Conservation (phyloP, 2,888 invertebrate genomes). For the Mesopsocus fuscifrons region DNA sequence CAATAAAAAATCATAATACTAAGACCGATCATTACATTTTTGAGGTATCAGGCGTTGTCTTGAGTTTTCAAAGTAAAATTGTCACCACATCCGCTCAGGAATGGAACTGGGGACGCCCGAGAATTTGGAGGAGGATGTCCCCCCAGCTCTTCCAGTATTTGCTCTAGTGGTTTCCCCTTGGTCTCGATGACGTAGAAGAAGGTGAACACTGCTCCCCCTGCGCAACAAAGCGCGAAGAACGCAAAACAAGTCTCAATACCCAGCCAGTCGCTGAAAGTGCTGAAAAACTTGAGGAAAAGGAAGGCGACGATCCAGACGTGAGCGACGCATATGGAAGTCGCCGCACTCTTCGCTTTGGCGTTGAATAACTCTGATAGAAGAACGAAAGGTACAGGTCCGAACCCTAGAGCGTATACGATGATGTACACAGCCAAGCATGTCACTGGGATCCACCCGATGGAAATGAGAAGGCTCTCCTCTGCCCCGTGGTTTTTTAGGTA, state of each 20-base stretch:
- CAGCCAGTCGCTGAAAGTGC: constrained; percentile 22
- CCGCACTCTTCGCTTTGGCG: constrained; percentile 26
- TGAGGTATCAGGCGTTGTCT: no score
- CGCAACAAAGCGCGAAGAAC: constrained; percentile 24
- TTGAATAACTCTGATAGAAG: constrained; percentile 27
- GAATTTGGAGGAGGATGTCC: no score
- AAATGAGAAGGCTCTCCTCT: neutral
- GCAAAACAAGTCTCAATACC: constrained; percentile 26
- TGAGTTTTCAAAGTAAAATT: no score
- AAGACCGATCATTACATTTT: no score
- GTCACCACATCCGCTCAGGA: no score
- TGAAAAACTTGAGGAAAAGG: constrained; percentile 26
- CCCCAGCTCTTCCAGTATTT: constrained; percentile 23
- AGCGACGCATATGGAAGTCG: constrained; percentile 21
- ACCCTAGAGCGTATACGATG: constrained; percentile 27
- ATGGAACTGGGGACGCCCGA: no score
- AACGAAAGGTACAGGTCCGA: constrained; percentile 27
- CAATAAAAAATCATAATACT: no score
- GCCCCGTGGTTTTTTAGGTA: constrained; percentile 10
- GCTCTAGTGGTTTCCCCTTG: constrained; percentile 24
- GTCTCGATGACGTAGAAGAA: constrained; percentile 27
- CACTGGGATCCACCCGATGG: constrained; percentile 25
- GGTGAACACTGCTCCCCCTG: constrained; percentile 22
- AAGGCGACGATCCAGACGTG: constrained; percentile 27
- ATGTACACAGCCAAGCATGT: constrained; percentile 26